Base-by-base conservation (phyloP, 2,113 vertebrate species). In the Pionites leucogaster region DNA sequence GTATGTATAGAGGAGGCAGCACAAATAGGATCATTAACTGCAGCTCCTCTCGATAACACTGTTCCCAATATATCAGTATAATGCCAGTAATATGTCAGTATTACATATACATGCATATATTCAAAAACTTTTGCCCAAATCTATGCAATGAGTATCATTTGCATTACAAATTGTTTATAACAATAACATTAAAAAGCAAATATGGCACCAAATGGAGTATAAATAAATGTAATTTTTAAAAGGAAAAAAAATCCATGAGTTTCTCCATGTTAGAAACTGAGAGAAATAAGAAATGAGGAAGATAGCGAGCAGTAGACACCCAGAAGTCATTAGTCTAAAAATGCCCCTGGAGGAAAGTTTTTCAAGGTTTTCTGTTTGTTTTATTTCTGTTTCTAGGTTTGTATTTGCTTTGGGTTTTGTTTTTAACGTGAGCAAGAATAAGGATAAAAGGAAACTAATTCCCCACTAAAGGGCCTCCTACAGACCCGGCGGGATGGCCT, bases 401-500 rank as follows among this genome's bases (percentile, higher is more conserved):
- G 57, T 70, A 39, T 90, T 93, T 95, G 76, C 62, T 93, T 94
- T 39, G 75, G 52, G 27, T 10, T 82, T 81, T 84, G 74, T 92
- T 94, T 95, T 89, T 57, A 47, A 76, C 92, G 46, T 3, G 16
- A 90, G 55, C 77, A 81, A 65, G 60, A 35, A 53, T 20, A 53
- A 89, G 71, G 88, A 94, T 94, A 57, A 95, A 90, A 96, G 88
- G 90, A 88, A 95, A 90, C 7, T 9, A 33, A 69, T 86, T 94
- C 88, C 57, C 33, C n/a, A 24, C 67, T 9, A 68, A 69, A 78
- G 25, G 90, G 67, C 90, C 85, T 94, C 95, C 95, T 13, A 31
- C 10, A 2, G 92, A 15, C 6, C 0, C 11, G 33, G 70, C 3
- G 0, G 49, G 53, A 53, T 11, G 44, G 62, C 67, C 93, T 28